phyloP scores from a whole-genome alignment of 2,797 vertebrate species.

The Polyboroides typus region DNA sequence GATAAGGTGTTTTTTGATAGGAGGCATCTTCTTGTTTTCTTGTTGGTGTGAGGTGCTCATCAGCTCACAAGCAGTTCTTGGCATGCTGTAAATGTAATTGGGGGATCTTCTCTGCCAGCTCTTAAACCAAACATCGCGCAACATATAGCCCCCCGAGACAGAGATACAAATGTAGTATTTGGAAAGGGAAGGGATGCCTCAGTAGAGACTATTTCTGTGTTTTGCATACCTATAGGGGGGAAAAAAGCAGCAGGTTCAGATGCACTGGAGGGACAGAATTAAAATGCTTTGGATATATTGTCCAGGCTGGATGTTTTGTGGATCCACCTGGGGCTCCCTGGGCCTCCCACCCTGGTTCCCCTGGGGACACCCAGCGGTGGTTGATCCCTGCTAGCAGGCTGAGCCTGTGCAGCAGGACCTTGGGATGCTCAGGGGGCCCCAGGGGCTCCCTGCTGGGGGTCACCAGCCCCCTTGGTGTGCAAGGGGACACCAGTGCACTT shows the following conservation, averaged over 20 bases:
- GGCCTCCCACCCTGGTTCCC: neutral
- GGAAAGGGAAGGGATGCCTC: neutral
- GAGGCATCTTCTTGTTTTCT: neutral
- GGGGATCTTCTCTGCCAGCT: neutral
- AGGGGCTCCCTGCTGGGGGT: neutral
- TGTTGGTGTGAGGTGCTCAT: neutral
- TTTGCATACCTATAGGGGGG: neutral
- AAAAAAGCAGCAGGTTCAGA: neutral
- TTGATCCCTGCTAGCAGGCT: neutral
- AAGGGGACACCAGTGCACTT: neutral
- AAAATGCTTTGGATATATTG: neutral
- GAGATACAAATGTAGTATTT: neutral
- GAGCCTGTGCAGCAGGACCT: neutral
- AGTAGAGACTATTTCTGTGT: neutral
- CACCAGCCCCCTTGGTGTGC: neutral
- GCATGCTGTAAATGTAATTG: no score
- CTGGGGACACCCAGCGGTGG: neutral
- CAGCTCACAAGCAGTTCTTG: neutral
- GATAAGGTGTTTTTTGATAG: neutral
- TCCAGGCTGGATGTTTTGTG: neutral
- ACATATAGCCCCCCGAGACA: fast-evolving
- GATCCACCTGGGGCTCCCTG: neutral
- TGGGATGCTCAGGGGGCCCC: neutral
- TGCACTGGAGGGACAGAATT: neutral
- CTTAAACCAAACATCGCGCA: fast-evolving